A percentile compares a stretch with the other conserved stretches of the same genome.
Evolutionary conservation across 1,140 invertebrate genomes (phyloP).

Genomic region (Panagrolaimus sp.): DNA sequence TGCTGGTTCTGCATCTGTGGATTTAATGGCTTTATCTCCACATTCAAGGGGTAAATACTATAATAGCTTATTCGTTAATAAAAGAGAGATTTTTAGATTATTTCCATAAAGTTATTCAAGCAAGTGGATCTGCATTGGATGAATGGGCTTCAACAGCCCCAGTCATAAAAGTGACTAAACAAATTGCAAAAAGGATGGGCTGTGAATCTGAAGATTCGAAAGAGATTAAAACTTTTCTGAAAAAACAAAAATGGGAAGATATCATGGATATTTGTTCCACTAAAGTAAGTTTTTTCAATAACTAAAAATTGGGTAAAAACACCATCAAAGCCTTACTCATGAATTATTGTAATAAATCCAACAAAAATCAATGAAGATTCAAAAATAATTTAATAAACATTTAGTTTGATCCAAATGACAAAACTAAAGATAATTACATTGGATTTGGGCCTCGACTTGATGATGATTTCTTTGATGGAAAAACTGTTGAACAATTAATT

Average conservation of each 20-base stretch:
- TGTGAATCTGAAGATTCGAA: not conserved
- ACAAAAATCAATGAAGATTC: too few relatives aligned
- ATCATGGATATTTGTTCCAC: not conserved
- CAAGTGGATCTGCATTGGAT: not conserved
- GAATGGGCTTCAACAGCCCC: not conserved
- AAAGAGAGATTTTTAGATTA: not conserved
- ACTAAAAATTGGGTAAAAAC: too few relatives aligned
- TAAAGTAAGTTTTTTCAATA: too few relatives aligned
- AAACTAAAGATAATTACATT: not conserved
- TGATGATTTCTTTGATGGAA: not conserved
- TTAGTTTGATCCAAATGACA: not conserved
- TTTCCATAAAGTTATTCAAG: not conserved
- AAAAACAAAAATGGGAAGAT: constrained; percentile 3
- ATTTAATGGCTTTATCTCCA: not conserved
- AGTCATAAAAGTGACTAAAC: not conserved
- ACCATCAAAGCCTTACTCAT: too few relatives aligned
- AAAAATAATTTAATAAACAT: not conserved
- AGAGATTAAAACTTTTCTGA: not conserved
- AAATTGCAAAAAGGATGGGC: not conserved
- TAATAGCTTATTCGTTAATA: not conserved
- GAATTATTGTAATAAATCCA: too few relatives aligned
- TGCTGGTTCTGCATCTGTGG: constrained; percentile 76
- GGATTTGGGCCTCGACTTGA: not conserved
- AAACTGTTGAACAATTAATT: constrained; percentile 5
- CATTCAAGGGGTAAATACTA: not conserved